Evolutionary conservation across 2,888 invertebrate species (phyloP).

Genomic region (Girardia tigrina): DNA sequence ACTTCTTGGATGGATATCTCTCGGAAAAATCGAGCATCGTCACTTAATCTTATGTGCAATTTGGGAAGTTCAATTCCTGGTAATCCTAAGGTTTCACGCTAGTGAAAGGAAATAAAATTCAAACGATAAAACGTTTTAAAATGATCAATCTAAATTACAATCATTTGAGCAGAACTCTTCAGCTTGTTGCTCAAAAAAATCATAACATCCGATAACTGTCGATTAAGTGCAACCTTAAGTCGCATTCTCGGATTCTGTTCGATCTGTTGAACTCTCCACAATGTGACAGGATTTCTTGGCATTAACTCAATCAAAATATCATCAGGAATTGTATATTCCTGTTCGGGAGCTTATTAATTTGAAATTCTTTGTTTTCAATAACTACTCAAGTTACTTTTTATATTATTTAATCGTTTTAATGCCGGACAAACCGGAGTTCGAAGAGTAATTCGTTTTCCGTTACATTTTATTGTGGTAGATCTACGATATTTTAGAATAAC

Average conservation of each 20-base stretch:
- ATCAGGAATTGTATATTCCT: slow-evolving; percentile 34
- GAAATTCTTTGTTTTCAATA: not conserved
- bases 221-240: slow-evolving; percentile 30
- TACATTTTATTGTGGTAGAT: slow-evolving; percentile 19
- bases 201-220: slow-evolving; percentile 33
- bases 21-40: not conserved
- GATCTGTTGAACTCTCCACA: slow-evolving; percentile 30
- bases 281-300: slow-evolving; percentile 26
- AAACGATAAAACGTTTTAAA: not conserved
- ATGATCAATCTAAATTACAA: not conserved
- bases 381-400: slow-evolving; percentile 21
- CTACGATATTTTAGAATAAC: no score
- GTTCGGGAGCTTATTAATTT: slow-evolving; percentile 16
- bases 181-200: slow-evolving; percentile 32
- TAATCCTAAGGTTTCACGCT: slow-evolving; percentile 19
- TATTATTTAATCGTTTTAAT: slow-evolving; percentile 34
- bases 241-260: slow-evolving; percentile 36
- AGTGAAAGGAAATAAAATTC: not conserved
- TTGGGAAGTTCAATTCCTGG: not conserved
- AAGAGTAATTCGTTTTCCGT: slow-evolving; percentile 36
- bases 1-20: slow-evolving; percentile 25
- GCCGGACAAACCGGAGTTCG: slow-evolving; percentile 36
- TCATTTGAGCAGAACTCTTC: slow-evolving; percentile 13
- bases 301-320: slow-evolving; percentile 28
- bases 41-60: slow-evolving; percentile 16